Conservation (phyloP, 2,888 invertebrate species). For the Bembecia ichneumoniformis region DNA sequence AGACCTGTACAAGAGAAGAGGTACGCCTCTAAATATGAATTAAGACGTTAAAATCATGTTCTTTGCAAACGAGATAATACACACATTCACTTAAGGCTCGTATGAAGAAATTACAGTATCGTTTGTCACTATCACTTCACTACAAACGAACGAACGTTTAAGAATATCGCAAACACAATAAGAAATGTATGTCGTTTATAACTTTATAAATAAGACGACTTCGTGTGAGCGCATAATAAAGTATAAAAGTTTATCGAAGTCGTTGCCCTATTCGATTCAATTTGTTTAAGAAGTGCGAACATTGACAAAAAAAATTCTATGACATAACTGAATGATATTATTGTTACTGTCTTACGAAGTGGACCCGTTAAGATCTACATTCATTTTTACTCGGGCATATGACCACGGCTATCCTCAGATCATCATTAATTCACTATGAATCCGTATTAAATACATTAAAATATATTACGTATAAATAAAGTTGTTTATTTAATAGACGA, state of each 20-base stretch:
- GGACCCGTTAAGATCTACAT: no score
- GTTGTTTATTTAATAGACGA: no score
- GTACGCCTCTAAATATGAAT: conserved; percentile 3
- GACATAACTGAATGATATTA: no score
- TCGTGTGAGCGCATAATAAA: conserved; percentile 49
- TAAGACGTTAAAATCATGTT: background rate
- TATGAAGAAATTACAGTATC: conserved; percentile 23
- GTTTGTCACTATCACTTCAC: conserved; percentile 24
- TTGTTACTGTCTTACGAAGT: no score
- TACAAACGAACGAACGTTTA: conserved; percentile 26
- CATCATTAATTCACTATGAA: no score
- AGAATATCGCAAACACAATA: conserved; percentile 28
- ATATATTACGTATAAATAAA: no score
- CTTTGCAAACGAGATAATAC: background rate
- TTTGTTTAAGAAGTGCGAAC: background rate
- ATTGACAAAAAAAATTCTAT: no score
- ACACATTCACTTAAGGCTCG: conserved; percentile 5
- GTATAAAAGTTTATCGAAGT: conserved; percentile 37
- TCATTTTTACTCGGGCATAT: no score
- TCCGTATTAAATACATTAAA: no score
- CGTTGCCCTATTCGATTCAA: conserved; percentile 34
- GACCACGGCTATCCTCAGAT: no score
- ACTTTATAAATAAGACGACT: conserved; percentile 46
- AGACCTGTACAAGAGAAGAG: no score
- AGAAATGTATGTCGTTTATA: conserved; percentile 38